Evolutionary conservation across 2,797 vertebrate species (phyloP), one percentile per base, ranked within the genome.

Genomic region (Steatocranus sp.): DNA sequence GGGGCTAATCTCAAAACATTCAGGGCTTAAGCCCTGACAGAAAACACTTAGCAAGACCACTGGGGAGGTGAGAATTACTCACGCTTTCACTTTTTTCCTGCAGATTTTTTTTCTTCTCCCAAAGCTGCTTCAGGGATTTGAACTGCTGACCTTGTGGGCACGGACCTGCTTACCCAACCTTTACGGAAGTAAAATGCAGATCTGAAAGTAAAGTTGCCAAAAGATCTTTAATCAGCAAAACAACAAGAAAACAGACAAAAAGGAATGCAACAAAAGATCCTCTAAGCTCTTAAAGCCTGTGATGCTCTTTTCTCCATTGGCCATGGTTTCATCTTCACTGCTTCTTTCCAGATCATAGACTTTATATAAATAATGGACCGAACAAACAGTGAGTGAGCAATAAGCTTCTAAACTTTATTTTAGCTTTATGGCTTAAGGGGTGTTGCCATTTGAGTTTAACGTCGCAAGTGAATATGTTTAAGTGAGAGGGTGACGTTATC

Each of bases 1-100:
- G 3, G n/a, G 75, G 80, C 83, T 92, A 86, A 93, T 90, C 85
- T 87, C 17, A 56, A 89, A 88, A 89, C 84, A 89, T 89, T 87
- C 6, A 2, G 30, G 78, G 83, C 50, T 86, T 87, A 89, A 87
- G 61, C 68, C 58, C 61, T 66, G 89, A 87, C 89, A 85, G 87
- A 85, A 86, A 87, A 86, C 83, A 82, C 82, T 92, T 85, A 86
- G 75, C n/a, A 15, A 53, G 86, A 91, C 87, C 86, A 79, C 81
- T 48, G 83, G 78, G 30, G 84, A 90, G 82, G 80, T 73, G 68
- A 83, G 80, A 91, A 79, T 87, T 80, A 86, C 84, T 80, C 54
- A 54, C 34, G 18, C 49, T 76, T 73, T 79, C 36, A 53, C 78
- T 82, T 90, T 77, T 49, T 68, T 68, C 36, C 61, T 76, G 34